A percentile compares a stretch with the other conserved stretches of the same genome.
These are phyloP conservation scores for Poecilus cupreus DNA, from an alignment of 2,888 invertebrate genomes.

Conservation along the genomic window DNA sequence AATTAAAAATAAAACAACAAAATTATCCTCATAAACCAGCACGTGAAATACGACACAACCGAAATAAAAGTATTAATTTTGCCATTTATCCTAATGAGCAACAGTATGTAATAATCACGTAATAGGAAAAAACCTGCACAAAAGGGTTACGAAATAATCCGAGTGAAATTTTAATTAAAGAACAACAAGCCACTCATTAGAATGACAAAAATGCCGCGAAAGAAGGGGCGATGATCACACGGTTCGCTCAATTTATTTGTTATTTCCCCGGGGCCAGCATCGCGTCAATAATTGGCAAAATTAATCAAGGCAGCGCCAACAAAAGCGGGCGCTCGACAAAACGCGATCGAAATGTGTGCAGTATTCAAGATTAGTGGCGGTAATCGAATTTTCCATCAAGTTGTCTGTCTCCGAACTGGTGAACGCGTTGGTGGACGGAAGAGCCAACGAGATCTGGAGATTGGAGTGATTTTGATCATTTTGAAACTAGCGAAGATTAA, in stretches of 20 bases:
- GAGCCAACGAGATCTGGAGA: not conserved
- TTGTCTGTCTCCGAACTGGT: not conserved
- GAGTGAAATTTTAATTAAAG: conserved; percentile 40
- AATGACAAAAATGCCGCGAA: conserved; percentile 19
- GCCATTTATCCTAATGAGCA: not conserved
- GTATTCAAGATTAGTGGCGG: conserved; percentile 32
- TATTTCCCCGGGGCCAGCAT: not conserved
- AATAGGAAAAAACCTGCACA: not conserved
- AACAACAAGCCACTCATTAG: conserved; percentile 22
- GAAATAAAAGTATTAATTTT: not conserved
- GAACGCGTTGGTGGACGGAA: not conserved
- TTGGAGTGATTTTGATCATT: not conserved
- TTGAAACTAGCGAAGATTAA: not conserved
- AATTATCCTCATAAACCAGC: not conserved
- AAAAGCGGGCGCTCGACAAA: conserved; percentile 29
- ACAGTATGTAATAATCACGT: not conserved
- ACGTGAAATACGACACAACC: not conserved
- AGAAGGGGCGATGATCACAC: not conserved
- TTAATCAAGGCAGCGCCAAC: conserved; percentile 21
- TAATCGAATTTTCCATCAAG: conserved; percentile 22
- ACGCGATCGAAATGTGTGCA: conserved; percentile 29
- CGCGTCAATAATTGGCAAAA: conserved; percentile 32
- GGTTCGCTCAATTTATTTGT: conserved; percentile 9
- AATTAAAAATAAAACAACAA: not conserved
- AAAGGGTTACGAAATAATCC: not conserved